These are phyloP conservation scores for Diaperis boleti DNA, from an alignment of 2,888 invertebrate species.

Conservation along the genomic window DNA sequence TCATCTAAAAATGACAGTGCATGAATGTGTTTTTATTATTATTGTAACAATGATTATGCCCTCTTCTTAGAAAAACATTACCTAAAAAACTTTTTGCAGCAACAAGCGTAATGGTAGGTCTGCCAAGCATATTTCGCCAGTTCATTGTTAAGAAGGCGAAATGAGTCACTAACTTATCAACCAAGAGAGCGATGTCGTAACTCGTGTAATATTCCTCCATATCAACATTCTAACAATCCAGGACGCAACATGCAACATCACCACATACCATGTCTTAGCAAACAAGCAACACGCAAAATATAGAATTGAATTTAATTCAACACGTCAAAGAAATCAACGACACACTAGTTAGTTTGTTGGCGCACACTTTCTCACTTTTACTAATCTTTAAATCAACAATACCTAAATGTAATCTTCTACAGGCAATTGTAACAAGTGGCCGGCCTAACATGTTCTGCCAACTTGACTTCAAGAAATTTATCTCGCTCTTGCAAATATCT, in stretches of 20 bases:
- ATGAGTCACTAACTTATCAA: slow-evolving; percentile 94
- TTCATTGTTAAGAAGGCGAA: slow-evolving; percentile 95
- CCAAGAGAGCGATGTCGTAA: slow-evolving; percentile 94
- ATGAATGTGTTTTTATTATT: background rate
- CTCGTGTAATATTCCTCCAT: slow-evolving; percentile 96
- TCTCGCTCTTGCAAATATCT: slow-evolving; percentile 96
- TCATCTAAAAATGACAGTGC: slow-evolving; percentile 74
- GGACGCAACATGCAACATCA: slow-evolving; percentile 53
- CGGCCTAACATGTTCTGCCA: slow-evolving; percentile 99
- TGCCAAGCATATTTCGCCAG: slow-evolving; percentile 97
- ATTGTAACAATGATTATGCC: too few relatives aligned
- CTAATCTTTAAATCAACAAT: slow-evolving; percentile 54
- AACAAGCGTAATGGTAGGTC: slow-evolving; percentile 93
- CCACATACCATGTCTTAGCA: slow-evolving; percentile 49
- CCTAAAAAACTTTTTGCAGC: slow-evolving; percentile 87
- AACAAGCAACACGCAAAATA: slow-evolving; percentile 38
- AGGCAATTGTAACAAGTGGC: slow-evolving; percentile 92
- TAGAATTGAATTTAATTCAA: slow-evolving; percentile 38
- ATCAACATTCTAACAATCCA: slow-evolving; percentile 81
- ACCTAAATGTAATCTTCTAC: slow-evolving; percentile 93
- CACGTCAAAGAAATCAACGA: background rate
- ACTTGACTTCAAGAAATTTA: slow-evolving; percentile 97
- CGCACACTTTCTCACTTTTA: slow-evolving; percentile 4
- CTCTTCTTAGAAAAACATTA: slow-evolving; percentile 69
- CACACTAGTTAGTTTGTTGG: slow-evolving; percentile 9